Conservation (phyloP, 2,797 vertebrate genomes). For the Picus viridis region DNA sequence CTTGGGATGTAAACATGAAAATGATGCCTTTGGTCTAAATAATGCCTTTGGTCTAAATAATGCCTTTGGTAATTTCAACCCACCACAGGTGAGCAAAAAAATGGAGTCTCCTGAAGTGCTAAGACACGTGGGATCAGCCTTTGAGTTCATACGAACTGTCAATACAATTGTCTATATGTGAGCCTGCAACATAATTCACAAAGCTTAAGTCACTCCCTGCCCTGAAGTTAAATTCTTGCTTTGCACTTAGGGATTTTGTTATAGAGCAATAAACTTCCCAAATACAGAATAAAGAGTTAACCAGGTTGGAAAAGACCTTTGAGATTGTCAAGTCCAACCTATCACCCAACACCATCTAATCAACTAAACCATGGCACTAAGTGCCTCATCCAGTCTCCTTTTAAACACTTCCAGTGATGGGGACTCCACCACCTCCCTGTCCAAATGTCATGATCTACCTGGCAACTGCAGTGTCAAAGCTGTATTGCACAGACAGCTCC, state of each 20-base stretch:
- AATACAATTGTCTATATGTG: neutral
- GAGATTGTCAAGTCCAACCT: too few relatives aligned
- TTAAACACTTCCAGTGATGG: too few relatives aligned
- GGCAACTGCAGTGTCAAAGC: neutral
- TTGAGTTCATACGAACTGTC: neutral
- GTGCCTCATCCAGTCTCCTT: too few relatives aligned
- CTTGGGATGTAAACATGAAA: too few relatives aligned
- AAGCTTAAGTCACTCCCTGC: neutral
- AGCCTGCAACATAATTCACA: conserved; percentile 14
- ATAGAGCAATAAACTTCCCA: neutral
- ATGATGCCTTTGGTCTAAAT: too few relatives aligned
- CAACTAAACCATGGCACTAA: too few relatives aligned
- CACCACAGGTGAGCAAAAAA: too few relatives aligned
- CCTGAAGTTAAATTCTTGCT: neutral
- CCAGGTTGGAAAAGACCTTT: too few relatives aligned
- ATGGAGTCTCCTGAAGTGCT: conserved; percentile 10
- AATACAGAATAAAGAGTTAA: neutral
- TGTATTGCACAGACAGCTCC: neutral
- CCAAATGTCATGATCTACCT: conserved; percentile 11
- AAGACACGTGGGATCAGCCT: neutral
- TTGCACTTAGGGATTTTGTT: neutral
- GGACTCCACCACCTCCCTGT: too few relatives aligned
- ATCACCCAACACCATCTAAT: too few relatives aligned
- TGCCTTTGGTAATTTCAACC: too few relatives aligned
- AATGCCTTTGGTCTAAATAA: too few relatives aligned